A percentile compares a stretch with the other conserved stretches of the same genome.
phyloP scores from a whole-genome alignment of 2,113 vertebrate genomes.

The Dipodomys ordii region DNA sequence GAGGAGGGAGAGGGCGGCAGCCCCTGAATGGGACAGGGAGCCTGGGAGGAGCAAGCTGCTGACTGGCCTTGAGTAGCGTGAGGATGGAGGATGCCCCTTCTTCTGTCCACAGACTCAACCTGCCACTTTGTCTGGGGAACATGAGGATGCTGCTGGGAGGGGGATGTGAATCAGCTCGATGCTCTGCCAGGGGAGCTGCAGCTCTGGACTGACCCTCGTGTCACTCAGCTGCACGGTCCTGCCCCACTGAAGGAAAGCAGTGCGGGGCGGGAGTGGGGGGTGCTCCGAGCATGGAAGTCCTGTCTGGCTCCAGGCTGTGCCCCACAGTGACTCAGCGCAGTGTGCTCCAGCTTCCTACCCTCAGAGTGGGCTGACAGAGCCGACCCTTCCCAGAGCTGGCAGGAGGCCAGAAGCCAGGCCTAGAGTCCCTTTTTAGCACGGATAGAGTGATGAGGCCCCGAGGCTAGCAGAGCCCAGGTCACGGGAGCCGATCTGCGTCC shows the following conservation, averaged over 20 bases:
- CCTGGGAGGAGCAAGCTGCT: accelerated
- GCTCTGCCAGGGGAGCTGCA: not conserved
- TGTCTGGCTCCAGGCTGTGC: not conserved
- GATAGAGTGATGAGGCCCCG: not conserved
- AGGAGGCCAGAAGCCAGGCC: too few relatives aligned
- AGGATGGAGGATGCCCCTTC: accelerated
- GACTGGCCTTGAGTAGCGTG: not conserved
- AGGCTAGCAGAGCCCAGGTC: not conserved
- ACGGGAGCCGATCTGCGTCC: not conserved
- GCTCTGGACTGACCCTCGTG: accelerated
- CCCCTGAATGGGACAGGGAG: not conserved
- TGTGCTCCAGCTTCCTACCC: not conserved
- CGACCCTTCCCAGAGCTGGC: not conserved
- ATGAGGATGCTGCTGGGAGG: not conserved
- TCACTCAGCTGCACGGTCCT: not conserved
- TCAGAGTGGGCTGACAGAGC: not conserved
- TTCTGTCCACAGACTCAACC: not conserved
- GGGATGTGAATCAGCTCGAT: too few relatives aligned
- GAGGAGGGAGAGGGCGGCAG: not conserved
- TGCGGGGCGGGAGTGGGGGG: accelerated
- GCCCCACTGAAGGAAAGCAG: not conserved
- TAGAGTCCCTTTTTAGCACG: not conserved
- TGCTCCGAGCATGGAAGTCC: accelerated
- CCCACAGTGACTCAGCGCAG: not conserved
- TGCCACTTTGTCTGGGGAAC: too few relatives aligned